Conservation (phyloP, 2,888 invertebrate genomes). For the Rhagonycha fulva region DNA sequence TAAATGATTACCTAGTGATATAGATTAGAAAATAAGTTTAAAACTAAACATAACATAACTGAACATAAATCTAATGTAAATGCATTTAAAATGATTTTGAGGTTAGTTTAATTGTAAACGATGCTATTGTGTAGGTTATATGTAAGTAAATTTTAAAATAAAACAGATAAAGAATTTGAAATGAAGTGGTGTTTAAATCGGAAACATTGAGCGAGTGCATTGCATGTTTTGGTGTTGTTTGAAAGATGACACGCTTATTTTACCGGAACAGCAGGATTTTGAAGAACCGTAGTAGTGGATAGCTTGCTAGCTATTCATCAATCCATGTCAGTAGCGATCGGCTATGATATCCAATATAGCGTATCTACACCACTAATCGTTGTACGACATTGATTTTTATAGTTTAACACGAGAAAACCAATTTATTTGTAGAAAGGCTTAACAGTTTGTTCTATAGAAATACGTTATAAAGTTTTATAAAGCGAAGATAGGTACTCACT, state of each 20-base stretch:
- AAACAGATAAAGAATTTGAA: neutral
- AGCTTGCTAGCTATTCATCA: constrained; percentile 44
- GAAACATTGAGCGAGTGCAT: constrained; percentile 11
- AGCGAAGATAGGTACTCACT: constrained; percentile 20
- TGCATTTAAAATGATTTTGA: too few species aligned
- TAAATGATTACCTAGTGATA: too few species aligned
- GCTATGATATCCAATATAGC: constrained; percentile 49
- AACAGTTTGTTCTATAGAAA: constrained; percentile 23
- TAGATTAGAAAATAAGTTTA: too few species aligned
- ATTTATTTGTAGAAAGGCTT: constrained; percentile 31
- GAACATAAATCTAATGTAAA: too few species aligned
- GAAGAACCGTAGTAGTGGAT: constrained; percentile 34
- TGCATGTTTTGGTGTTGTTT: constrained; percentile 14
- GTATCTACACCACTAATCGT: constrained; percentile 48
- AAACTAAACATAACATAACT: too few species aligned
- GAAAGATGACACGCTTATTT: constrained; percentile 20
- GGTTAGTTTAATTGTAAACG: neutral
- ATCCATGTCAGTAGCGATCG: constrained; percentile 46
- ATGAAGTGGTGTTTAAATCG: constrained; percentile 11
- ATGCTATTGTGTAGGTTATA: neutral
- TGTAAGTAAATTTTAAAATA: neutral
- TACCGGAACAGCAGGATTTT: constrained; percentile 26
- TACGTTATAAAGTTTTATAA: constrained; percentile 24
- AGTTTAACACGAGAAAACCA: constrained; percentile 32
- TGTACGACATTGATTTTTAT: constrained; percentile 47